A percentile compares a stretch with the other conserved stretches of the same genome.
These are phyloP conservation scores for Pelecanoides urinatrix DNA, from an alignment of 2,113 vertebrate species.

Conservation along the genomic window DNA sequence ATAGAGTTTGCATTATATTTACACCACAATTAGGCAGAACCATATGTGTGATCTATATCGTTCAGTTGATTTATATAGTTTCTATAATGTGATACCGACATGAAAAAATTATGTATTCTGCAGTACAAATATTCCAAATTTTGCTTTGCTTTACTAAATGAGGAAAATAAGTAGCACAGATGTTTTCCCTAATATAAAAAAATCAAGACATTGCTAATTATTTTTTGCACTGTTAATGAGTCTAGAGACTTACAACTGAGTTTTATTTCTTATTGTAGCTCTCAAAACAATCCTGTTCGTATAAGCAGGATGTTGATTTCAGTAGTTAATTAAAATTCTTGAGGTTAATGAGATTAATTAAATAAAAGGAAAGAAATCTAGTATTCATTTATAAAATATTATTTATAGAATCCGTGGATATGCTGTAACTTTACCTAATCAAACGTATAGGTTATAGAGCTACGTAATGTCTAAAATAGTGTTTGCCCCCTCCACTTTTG, in stretches of 20 bases:
- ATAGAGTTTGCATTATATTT: slow-evolving; percentile 11
- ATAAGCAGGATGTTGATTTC: slow-evolving; percentile 55
- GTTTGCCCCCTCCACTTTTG: neutral
- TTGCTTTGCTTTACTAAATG: slow-evolving; percentile 2
- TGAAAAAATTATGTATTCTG: neutral
- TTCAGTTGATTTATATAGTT: neutral
- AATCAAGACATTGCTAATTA: slow-evolving; percentile 54
- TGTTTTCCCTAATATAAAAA: slow-evolving; percentile 24
- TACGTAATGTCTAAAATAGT: neutral
- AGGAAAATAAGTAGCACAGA: slow-evolving; percentile 35
- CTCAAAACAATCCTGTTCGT: slow-evolving; percentile 39
- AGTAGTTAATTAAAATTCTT: slow-evolving; percentile 71
- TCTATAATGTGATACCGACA: neutral
- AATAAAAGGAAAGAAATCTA: slow-evolving; percentile 40
- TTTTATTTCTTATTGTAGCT: slow-evolving; percentile 53
- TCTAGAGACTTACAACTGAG: slow-evolving; percentile 7
- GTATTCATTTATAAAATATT: neutral
- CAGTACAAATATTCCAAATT: neutral
- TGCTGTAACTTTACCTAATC: neutral
- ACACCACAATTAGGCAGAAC: neutral
- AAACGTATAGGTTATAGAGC: neutral
- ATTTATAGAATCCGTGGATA: slow-evolving; percentile 1
- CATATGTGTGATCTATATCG: neutral
- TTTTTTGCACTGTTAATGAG: slow-evolving; percentile 63
- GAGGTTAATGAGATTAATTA: slow-evolving; percentile 72